A percentile compares a stretch with the other conserved stretches of the same genome.
Evolutionary conservation across 2,797 vertebrate genomes (phyloP).

Genomic region (Streptopelia turtur): DNA sequence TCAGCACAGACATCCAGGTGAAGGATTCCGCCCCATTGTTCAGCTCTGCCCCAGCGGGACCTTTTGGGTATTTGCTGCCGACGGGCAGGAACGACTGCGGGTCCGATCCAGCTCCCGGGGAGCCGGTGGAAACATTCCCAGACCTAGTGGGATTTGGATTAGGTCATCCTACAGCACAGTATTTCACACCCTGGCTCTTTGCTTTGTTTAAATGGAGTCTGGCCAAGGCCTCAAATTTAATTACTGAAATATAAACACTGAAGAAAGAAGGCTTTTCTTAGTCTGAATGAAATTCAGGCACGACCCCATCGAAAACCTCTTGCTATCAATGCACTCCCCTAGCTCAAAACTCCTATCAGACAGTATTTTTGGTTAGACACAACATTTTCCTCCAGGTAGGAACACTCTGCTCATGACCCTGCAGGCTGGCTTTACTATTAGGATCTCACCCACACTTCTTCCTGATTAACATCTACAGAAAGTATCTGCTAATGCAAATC

Average conservation of each 20-base stretch:
- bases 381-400: neutral
- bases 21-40: neutral
- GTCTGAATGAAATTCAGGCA: neutral
- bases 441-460: neutral
- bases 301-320: neutral
- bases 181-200: slow-evolving; percentile 25
- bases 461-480: neutral
- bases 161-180: slow-evolving; percentile 11
- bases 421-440: neutral
- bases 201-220: slow-evolving; percentile 45
- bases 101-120: neutral
- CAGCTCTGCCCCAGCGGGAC: neutral
- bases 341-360: neutral
- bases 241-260: neutral
- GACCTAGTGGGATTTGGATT: slow-evolving; percentile 35
- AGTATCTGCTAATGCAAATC: slow-evolving; percentile 27
- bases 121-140: slow-evolving; percentile 5
- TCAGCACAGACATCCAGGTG: neutral
- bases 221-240: slow-evolving; percentile 26
- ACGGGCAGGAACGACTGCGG: rapidly evolving
- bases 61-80: neutral
- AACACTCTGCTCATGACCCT: neutral
- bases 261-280: neutral
- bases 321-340: neutral
- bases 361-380: neutral